phyloP scores from a whole-genome alignment of 2,888 invertebrate genomes.

The Archips xylosteana region DNA sequence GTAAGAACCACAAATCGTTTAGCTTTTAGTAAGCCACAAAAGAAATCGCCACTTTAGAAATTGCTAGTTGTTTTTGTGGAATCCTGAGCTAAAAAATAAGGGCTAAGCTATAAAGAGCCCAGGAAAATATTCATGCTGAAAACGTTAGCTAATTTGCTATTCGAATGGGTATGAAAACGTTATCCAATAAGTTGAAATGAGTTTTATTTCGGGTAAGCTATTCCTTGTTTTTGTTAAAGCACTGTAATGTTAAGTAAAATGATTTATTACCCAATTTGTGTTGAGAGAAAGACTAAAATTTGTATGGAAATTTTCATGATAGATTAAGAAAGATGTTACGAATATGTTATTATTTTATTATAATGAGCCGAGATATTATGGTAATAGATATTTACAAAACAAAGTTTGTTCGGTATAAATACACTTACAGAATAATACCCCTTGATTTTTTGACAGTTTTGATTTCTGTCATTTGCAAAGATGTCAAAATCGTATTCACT shows the following conservation, averaged over 20 bases:
- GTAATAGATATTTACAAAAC: background rate
- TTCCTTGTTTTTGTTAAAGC: background rate
- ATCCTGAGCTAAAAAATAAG: background rate
- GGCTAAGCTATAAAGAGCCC: background rate
- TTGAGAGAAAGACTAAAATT: constrained; percentile 4
- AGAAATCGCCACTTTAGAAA: constrained; percentile 3
- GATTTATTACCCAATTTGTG: constrained; percentile 5
- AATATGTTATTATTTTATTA: background rate
- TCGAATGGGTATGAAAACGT: background rate
- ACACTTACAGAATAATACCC: background rate
- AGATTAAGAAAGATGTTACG: constrained; percentile 2
- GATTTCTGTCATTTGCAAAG: too few relatives aligned
- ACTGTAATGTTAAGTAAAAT: background rate
- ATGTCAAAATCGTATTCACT: too few relatives aligned
- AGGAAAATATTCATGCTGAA: background rate
- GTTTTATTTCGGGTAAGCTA: background rate
- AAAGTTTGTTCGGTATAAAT: background rate
- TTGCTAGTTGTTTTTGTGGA: background rate
- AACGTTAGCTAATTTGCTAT: background rate
- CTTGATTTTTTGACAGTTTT: background rate
- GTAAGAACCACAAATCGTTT: constrained; percentile 16
- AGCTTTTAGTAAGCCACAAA: constrained; percentile 11
- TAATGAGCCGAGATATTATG: background rate
- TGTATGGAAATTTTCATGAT: background rate
- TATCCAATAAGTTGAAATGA: background rate